phyloP scores from a whole-genome alignment of 2,113 vertebrate species.

The Petromus typicus region DNA sequence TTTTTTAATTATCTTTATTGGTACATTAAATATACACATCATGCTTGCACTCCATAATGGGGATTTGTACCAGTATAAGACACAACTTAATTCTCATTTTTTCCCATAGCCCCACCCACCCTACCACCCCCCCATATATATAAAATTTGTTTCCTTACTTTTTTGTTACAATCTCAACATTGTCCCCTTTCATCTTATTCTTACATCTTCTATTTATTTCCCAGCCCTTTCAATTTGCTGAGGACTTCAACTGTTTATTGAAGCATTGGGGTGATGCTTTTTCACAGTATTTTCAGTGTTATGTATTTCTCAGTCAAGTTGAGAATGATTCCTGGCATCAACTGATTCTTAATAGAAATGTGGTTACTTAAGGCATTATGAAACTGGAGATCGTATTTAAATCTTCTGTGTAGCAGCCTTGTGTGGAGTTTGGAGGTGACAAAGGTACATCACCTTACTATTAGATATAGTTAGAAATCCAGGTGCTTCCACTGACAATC shows the following conservation, averaged over 20 bases:
- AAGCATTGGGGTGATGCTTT: not conserved
- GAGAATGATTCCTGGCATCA: not conserved
- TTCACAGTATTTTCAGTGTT: not conserved
- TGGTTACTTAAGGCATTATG: not conserved
- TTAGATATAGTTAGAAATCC: not conserved
- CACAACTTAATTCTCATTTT: too few relatives aligned
- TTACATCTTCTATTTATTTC: not conserved
- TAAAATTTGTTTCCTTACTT: too few relatives aligned
- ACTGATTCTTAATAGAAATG: not conserved
- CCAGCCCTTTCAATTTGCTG: not conserved
- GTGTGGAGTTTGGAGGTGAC: not conserved
- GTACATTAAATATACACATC: too few relatives aligned
- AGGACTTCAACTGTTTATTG: not conserved
- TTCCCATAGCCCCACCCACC: too few relatives aligned
- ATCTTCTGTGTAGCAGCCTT: not conserved
- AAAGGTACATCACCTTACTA: not conserved
- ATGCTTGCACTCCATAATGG: too few relatives aligned
- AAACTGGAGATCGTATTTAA: not conserved
- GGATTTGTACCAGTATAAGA: too few relatives aligned
- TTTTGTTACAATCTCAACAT: too few relatives aligned
- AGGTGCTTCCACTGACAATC: not conserved
- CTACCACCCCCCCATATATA: too few relatives aligned
- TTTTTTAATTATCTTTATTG: too few relatives aligned
- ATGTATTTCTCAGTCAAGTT: not conserved
- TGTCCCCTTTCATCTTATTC: too few relatives aligned